Conservation (phyloP, 1,140 invertebrate species). For the Drosophila athabasca region DNA sequence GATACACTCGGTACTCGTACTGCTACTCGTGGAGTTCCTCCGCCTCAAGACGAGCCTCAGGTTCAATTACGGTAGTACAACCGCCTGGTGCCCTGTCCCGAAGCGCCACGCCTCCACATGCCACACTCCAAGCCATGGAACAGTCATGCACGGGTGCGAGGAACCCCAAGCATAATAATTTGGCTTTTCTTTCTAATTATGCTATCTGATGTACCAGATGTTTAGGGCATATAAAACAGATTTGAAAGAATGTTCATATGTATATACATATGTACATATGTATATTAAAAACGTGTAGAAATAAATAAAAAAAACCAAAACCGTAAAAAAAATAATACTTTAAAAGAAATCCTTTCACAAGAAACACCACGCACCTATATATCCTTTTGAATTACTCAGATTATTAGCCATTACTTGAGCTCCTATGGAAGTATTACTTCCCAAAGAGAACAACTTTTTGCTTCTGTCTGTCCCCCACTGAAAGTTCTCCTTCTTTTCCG, state of each 20-base stretch:
- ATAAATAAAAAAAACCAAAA: constrained; percentile 2
- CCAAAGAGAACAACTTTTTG: constrained; percentile 3
- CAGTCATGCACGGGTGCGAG: constrained; percentile 30
- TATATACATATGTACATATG: constrained; percentile 2
- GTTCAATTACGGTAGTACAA: constrained; percentile 47
- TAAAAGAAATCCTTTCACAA: too few relatives aligned
- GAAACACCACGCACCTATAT: too few relatives aligned
- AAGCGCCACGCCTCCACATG: too few relatives aligned
- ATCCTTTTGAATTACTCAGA: background rate
- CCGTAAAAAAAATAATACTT: background rate
- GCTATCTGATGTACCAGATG: constrained; percentile 52
- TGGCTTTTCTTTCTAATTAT: constrained; percentile 42
- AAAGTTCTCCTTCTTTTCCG: constrained; percentile 9
- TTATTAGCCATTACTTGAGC: too few relatives aligned
- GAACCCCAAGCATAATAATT: constrained; percentile 31
- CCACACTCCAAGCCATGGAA: too few relatives aligned
- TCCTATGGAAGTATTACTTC: too few relatives aligned
- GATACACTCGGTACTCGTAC: background rate
- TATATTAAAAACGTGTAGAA: background rate
- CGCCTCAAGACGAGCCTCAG: constrained; percentile 7
- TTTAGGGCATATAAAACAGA: constrained; percentile 29
- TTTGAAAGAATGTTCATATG: constrained; percentile 28
- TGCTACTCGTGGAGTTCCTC: constrained; percentile 20
- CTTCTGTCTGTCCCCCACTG: constrained; percentile 24
- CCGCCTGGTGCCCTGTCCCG: constrained; percentile 9